Evolutionary conservation across 2,113 vertebrate genomes (phyloP).

Genomic region (Coreoperca whiteheadi): DNA sequence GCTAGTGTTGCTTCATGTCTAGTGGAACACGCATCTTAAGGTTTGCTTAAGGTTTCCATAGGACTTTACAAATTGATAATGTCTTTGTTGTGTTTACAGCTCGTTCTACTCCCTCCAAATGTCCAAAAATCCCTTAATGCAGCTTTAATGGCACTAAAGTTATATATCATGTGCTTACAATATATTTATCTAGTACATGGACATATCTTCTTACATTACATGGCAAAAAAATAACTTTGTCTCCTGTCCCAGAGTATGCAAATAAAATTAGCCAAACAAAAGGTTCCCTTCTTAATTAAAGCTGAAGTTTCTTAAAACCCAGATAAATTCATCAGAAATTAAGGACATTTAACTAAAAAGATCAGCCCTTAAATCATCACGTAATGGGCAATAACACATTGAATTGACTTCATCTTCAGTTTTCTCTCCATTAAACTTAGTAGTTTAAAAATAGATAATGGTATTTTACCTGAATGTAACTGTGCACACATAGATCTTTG

Average conservation of each 20-base stretch:
- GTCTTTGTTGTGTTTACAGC: too few relatives aligned
- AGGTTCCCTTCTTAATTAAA: background rate
- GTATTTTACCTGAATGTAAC: background rate
- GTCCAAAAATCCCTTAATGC: background rate
- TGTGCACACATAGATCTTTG: background rate
- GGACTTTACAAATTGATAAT: background rate
- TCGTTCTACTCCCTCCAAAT: background rate
- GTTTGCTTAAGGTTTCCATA: background rate
- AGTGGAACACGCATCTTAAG: background rate
- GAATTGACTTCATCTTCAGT: background rate
- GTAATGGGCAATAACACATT: slow-evolving; percentile 2
- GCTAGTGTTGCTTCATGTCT: too few relatives aligned
- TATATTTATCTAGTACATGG: background rate
- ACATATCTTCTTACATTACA: background rate
- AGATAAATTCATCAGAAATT: background rate
- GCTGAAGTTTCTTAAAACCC: background rate
- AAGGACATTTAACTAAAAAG: slow-evolving; percentile 1
- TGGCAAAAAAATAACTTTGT: background rate
- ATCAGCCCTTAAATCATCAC: slow-evolving; percentile 4
- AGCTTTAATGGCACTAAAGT: background rate
- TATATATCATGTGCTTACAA: background rate
- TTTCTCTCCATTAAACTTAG: too few relatives aligned
- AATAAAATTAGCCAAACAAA: background rate
- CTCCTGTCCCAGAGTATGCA: too few relatives aligned
- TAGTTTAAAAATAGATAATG: too few relatives aligned